phyloP scores from a whole-genome alignment of 2,113 vertebrate species.

The Phyllopteryx taeniolatus region DNA sequence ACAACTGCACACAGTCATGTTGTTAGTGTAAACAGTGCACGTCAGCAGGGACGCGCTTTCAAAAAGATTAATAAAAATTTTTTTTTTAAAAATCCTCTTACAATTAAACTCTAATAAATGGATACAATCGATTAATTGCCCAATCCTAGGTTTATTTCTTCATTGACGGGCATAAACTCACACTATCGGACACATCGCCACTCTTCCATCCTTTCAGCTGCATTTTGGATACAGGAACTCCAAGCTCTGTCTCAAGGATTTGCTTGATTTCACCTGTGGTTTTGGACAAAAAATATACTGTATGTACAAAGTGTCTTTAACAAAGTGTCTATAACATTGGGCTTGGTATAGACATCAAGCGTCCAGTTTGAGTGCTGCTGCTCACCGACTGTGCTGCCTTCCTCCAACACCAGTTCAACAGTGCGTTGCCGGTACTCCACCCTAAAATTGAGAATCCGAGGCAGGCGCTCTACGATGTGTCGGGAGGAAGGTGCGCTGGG shows the following conservation, averaged over 20 bases:
- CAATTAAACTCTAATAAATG: too few relatives aligned
- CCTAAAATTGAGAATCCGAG: constrained; percentile 93
- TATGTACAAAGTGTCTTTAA: constrained; percentile 1
- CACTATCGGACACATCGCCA: constrained; percentile 92
- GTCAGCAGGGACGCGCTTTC: too few relatives aligned
- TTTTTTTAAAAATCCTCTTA: background rate
- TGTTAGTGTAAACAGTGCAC: too few relatives aligned
- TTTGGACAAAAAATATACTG: background rate
- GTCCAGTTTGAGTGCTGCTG: background rate
- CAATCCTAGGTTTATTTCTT: background rate
- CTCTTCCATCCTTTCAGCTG: constrained; percentile 98
- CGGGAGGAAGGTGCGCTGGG: constrained; percentile 83
- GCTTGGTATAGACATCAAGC: background rate
- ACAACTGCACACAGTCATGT: too few relatives aligned
- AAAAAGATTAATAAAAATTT: background rate
- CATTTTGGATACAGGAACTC: constrained; percentile 94
- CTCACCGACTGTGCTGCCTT: constrained; percentile 93
- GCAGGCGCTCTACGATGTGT: constrained; percentile 91
- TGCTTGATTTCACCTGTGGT: constrained; percentile 89
- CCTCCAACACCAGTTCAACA: constrained; percentile 93
- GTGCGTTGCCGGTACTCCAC: constrained; percentile 94
- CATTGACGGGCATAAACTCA: constrained; percentile 73
- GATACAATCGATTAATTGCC: background rate
- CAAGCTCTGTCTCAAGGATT: constrained; percentile 93
- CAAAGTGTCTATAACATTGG: background rate